Evolutionary conservation across 92 coral and sea anemone genomes (phyloP), one percentile per base, ranked within the genome.

Genomic region (Desmophyllum pertusum): DNA sequence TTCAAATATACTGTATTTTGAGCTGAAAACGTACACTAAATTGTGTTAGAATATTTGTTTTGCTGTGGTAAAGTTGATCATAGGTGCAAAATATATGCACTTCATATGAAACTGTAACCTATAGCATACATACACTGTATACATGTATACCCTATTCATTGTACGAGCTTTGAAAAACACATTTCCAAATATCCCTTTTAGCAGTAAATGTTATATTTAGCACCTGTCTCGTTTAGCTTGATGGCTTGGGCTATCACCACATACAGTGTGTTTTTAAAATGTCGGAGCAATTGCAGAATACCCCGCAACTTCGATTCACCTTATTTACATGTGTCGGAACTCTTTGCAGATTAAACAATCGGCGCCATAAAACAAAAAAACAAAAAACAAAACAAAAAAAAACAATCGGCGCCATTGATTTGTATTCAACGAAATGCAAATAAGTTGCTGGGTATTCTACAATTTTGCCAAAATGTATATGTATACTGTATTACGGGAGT

Each of bases 401-500:
- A n/a, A n/a, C n/a, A n/a, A n/a, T n/a, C n/a, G n/a, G n/a, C n/a
- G n/a, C n/a, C n/a, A n/a, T n/a, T n/a, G n/a, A n/a, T n/a, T n/a
- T n/a, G n/a, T n/a, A n/a, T n/a, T n/a, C n/a, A n/a, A n/a, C n/a
- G n/a, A n/a, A n/a, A n/a, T n/a, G n/a, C n/a, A n/a, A n/a, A n/a
- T n/a, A n/a, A n/a, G n/a, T n/a, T n/a, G n/a, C n/a, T n/a, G n/a
- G n/a, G n/a, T n/a, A n/a, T n/a, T n/a, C n/a, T n/a, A n/a, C n/a
- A n/a, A n/a, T n/a, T n/a, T n/a, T n/a, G n/a, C n/a, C n/a, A n/a
- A 31, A 29, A 33, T 52, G 46, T 51, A 29, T 8, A 4, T 53
- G 73, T 78, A n/a, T 23, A 38, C 42, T 67, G 42, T 37, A 38
- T 38, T 67, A 19, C 27, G 41, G 86, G 69, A 72, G 77, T 73